phyloP scores from a whole-genome alignment of 2,113 vertebrate species.

The Tringa solitaria region DNA sequence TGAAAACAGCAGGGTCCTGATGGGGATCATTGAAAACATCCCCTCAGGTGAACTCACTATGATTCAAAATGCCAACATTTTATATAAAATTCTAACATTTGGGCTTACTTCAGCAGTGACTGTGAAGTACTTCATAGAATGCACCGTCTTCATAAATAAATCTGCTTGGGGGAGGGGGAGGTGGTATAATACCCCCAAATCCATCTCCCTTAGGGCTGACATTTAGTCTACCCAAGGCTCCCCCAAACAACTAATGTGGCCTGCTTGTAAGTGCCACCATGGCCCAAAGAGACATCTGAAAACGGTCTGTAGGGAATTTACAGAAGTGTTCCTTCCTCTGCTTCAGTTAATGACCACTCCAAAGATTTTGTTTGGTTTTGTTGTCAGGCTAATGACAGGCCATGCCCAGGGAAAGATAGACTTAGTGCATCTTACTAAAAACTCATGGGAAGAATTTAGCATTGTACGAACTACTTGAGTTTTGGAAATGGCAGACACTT shows the following conservation, averaged over 20 bases:
- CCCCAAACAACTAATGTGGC: not conserved
- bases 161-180: rapidly evolving
- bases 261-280: rapidly evolving
- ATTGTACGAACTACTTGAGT: not conserved
- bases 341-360: not conserved
- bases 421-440: not conserved
- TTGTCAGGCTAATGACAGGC: not conserved
- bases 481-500: not conserved
- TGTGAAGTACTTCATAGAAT: not conserved
- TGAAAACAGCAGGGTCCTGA: not conserved
- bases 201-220: not conserved
- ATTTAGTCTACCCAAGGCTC: not conserved
- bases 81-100: not conserved
- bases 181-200: not conserved
- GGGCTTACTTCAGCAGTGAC: not conserved
- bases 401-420: not conserved
- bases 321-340: not conserved
- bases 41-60: not conserved
- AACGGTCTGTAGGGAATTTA: not conserved
- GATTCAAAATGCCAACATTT: not conserved
- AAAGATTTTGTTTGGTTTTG: not conserved
- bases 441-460: not conserved
- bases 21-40: not conserved
- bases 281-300: not conserved
- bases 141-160: not conserved